Evolutionary conservation across 2,113 vertebrate species (phyloP).

Genomic region (Psephotus haematonotus): DNA sequence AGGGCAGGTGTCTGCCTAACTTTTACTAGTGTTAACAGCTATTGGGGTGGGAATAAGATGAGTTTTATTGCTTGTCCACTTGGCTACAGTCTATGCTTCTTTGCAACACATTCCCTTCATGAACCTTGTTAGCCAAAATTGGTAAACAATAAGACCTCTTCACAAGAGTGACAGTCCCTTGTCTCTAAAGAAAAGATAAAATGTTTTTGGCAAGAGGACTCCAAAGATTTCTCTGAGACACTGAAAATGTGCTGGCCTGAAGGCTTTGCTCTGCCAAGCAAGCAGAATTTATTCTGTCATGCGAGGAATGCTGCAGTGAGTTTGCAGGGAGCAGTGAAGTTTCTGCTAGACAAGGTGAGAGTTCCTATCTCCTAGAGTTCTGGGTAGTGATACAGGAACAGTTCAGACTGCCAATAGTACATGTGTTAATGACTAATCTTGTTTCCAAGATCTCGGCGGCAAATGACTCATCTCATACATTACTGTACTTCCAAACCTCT

Average conservation of each 20-base stretch:
- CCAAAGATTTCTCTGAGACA: neutral
- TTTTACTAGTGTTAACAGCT: neutral
- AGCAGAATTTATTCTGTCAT: slow-evolving; percentile 1
- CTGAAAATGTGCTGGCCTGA: neutral
- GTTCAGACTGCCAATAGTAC: neutral
- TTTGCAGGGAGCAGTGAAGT: neutral
- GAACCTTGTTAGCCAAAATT: neutral
- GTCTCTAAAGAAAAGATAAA: neutral
- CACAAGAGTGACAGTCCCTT: neutral
- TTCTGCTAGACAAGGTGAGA: neutral
- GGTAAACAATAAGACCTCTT: neutral
- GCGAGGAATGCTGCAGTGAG: neutral
- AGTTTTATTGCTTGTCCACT: neutral
- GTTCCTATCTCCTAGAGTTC: neutral
- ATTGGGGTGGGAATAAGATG: neutral
- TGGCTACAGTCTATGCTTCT: neutral
- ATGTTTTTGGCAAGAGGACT: slow-evolving; percentile 8
- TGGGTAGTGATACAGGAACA: neutral
- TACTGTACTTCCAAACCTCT: neutral
- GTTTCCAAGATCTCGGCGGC: neutral
- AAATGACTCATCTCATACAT: slow-evolving; percentile 5
- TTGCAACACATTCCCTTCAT: neutral
- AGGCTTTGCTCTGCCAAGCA: neutral
- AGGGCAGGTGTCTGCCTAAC: neutral
- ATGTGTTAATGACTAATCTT: neutral